Percentiles rank a stretch among this genome's conserved stretches.
Evolutionary conservation across 2,888 invertebrate genomes (phyloP).

Genomic region (Cephus sareptanus): DNA sequence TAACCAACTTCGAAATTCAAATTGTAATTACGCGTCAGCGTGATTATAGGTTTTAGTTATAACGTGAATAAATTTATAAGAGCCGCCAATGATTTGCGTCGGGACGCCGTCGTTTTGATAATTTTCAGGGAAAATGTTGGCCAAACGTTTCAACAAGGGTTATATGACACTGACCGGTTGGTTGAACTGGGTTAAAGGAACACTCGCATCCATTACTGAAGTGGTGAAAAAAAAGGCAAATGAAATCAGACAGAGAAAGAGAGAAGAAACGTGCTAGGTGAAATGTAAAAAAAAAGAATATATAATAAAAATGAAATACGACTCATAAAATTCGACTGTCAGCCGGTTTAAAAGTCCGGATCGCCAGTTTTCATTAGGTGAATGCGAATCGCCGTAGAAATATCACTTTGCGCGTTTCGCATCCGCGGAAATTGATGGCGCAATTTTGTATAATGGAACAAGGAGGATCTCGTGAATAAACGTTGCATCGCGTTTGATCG

Average conservation of each 20-base stretch:
- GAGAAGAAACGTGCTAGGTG: not conserved
- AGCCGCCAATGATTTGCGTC: not conserved
- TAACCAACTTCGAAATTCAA: not conserved
- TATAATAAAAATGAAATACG: not conserved
- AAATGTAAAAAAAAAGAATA: not conserved
- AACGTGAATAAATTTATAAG: not conserved
- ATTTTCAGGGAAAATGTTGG: not conserved
- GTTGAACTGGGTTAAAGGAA: not conserved
- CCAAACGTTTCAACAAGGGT: not conserved
- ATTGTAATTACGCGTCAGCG: not conserved
- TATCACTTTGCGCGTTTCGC: constrained; percentile 18
- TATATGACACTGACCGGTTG: not conserved
- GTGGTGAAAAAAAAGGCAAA: not conserved
- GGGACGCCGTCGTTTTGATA: not conserved
- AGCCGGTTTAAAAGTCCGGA: constrained; percentile 13
- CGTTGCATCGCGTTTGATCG: constrained; percentile 29
- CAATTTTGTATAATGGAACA: constrained; percentile 45
- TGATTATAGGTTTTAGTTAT: not conserved
- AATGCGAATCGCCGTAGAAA: constrained; percentile 27
- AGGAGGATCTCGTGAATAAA: constrained; percentile 31
- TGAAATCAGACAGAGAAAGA: not conserved
- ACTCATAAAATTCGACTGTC: constrained; percentile 28
- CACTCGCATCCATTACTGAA: not conserved
- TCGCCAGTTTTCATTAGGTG: constrained; percentile 32
- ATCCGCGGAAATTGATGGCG: constrained; percentile 28